phyloP scores from a whole-genome alignment of 2,113 vertebrate genomes.

The Colinus virginianus region DNA sequence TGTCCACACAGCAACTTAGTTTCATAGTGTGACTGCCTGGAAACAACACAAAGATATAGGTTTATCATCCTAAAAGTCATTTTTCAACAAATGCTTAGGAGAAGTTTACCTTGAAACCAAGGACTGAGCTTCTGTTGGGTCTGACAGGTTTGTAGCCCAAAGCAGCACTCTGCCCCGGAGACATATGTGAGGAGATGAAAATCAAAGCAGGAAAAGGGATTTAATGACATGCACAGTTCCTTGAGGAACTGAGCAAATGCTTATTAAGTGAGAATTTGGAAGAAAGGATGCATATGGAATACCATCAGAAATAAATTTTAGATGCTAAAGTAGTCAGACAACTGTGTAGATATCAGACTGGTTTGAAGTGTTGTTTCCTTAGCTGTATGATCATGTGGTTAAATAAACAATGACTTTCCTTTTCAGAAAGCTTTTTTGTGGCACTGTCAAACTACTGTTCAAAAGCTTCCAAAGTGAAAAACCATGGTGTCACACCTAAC shows the following conservation, averaged over 20 bases:
- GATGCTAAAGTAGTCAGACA: not conserved
- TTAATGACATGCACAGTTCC: not conserved
- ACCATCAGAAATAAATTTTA: not conserved
- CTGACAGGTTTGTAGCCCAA: not conserved
- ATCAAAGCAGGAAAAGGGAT: not conserved
- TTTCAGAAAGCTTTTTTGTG: not conserved
- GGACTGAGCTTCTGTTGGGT: not conserved
- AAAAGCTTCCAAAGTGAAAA: not conserved
- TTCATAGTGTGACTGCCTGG: not conserved
- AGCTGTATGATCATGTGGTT: not conserved
- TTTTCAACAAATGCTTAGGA: not conserved
- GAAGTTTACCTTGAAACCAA: not conserved
- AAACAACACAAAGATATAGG: not conserved
- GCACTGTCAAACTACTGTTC: not conserved
- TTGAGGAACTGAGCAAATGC: not conserved
- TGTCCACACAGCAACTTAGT: not conserved
- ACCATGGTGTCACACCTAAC: not conserved
- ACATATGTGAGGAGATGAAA: not conserved
- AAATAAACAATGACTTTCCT: not conserved
- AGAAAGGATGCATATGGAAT: not conserved
- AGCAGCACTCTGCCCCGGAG: not conserved
- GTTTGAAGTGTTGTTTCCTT: not conserved
- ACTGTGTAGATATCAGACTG: accelerated
- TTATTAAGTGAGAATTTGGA: not conserved
- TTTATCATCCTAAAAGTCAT: not conserved